phyloP scores from a whole-genome alignment of 2,113 vertebrate species.

The Pterophyllum scalare region DNA sequence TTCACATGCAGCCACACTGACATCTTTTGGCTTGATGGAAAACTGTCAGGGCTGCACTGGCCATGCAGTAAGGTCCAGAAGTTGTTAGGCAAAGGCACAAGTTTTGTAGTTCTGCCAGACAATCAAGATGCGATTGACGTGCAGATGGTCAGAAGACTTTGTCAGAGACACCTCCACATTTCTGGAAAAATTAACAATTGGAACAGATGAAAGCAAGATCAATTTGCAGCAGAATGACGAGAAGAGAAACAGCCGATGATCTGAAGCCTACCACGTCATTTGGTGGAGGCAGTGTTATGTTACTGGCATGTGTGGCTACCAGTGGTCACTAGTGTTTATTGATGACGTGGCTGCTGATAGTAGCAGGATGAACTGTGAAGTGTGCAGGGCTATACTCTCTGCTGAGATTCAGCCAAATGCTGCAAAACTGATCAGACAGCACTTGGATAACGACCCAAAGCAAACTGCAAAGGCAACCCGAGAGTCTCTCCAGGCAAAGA shows the following conservation, averaged over 20 bases:
- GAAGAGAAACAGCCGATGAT: too few species aligned
- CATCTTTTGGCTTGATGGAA: constrained; percentile 40
- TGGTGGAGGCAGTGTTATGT: too few species aligned
- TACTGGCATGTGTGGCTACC: background rate
- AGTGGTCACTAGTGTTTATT: background rate
- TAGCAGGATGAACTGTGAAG: background rate
- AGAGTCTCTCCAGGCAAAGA: background rate
- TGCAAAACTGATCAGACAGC: background rate
- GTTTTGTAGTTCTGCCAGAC: background rate
- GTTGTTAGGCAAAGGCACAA: background rate
- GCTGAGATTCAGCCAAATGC: background rate
- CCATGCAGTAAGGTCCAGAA: background rate
- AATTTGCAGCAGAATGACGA: background rate
- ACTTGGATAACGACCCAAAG: background rate
- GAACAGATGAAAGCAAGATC: background rate
- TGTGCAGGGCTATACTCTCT: background rate
- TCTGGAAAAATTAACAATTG: background rate
- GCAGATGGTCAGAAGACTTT: background rate
- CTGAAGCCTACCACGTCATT: too few species aligned
- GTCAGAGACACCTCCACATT: background rate
- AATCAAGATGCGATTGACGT: background rate
- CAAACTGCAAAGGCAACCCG: background rate
- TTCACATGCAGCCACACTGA: constrained; percentile 53
- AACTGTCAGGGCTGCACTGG: background rate
- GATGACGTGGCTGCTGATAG: too few species aligned